phyloP scores from a whole-genome alignment of 2,888 invertebrate species.

The Pachydiplax longipennis region DNA sequence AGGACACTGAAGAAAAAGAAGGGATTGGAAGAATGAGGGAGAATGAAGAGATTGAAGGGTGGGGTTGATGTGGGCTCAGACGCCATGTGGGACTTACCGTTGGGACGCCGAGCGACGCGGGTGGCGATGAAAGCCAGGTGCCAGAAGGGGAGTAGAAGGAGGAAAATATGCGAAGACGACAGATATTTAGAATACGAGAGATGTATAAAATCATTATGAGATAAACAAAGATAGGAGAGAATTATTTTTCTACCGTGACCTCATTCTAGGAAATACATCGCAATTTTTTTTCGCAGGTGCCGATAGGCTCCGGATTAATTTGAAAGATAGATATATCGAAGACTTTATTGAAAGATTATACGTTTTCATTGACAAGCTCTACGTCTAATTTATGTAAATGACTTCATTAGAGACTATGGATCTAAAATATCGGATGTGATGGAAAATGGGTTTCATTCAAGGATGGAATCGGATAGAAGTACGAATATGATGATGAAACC shows the following conservation, averaged over 20 bases:
- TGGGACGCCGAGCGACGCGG: slow-evolving; percentile 9
- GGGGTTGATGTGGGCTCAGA: slow-evolving; percentile 11
- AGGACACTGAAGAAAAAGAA: background rate
- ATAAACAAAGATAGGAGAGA: background rate
- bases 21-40: background rate
- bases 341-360: too few relatives aligned
- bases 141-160: background rate
- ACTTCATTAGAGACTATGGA: too few relatives aligned
- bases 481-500: background rate
- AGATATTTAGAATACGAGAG: background rate
- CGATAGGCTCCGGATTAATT: too few relatives aligned
- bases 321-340: too few relatives aligned
- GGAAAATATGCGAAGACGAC: background rate
- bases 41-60: background rate
- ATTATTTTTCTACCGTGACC: background rate
- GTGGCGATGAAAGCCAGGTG: slow-evolving; percentile 29
- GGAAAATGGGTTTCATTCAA: too few relatives aligned
- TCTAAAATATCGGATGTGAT: too few relatives aligned
- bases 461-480: background rate
- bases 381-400: too few relatives aligned
- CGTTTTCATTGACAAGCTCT: too few relatives aligned
- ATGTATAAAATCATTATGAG: too few relatives aligned
- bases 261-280: too few relatives aligned
- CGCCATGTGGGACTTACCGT: slow-evolving; percentile 43
- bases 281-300: too few relatives aligned